phyloP scores from a whole-genome alignment of 1,140 invertebrate genomes.

The Archivesica marissinica region DNA sequence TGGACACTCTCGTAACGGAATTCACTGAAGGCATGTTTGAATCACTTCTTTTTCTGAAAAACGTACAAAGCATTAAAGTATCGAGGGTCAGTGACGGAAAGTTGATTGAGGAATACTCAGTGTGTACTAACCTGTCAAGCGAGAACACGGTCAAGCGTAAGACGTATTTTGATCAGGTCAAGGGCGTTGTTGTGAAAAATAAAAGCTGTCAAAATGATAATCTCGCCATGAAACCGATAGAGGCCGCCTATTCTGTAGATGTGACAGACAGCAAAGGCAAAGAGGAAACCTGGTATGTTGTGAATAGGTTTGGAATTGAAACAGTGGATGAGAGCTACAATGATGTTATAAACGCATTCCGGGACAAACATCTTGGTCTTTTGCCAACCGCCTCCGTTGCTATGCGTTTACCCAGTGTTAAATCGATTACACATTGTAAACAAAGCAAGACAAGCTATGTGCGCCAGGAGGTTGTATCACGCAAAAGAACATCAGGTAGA shows the following conservation, averaged over 20 bases:
- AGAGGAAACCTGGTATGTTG: slow-evolving; percentile 65
- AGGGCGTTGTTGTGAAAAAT: not conserved
- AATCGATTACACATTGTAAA: slow-evolving; percentile 50
- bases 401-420: slow-evolving; percentile 29
- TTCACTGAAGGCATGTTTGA: slow-evolving; percentile 73
- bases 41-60: slow-evolving; percentile 76
- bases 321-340: slow-evolving; percentile 6
- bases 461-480: too few species aligned
- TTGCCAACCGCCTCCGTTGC: slow-evolving; percentile 79
- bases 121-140: slow-evolving; percentile 38
- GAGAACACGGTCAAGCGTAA: slow-evolving; percentile 9
- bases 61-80: slow-evolving; percentile 71
- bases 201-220: not conserved
- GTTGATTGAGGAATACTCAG: slow-evolving; percentile 52
- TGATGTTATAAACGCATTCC: slow-evolving; percentile 46
- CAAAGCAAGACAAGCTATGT: not conserved
- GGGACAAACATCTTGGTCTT: slow-evolving; percentile 62
- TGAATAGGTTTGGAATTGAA: slow-evolving; percentile 71
- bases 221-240: slow-evolving; percentile 39
- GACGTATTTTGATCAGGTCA: slow-evolving; percentile 11
- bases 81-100: slow-evolving; percentile 63
- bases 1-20: slow-evolving; percentile 64
- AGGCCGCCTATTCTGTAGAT: slow-evolving; percentile 31
- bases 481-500: not conserved
- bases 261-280: slow-evolving; percentile 40